phyloP scores from a whole-genome alignment of 1,140 invertebrate genomes.

The Cherax quadricarinatus region DNA sequence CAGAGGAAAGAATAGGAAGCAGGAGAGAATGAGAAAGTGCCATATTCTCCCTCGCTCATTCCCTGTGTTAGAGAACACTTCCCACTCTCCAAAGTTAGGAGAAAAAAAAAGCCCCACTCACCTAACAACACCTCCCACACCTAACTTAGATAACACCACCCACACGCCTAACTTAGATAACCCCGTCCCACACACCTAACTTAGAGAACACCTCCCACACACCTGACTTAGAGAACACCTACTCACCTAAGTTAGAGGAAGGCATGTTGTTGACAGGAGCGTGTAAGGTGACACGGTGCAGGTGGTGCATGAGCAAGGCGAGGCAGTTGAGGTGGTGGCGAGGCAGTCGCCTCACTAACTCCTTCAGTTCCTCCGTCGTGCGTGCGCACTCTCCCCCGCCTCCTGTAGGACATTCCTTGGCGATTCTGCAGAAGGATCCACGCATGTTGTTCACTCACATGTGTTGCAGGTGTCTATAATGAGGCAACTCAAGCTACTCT shows the following conservation, averaged over 20 bases:
- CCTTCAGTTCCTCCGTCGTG: conserved; percentile 76
- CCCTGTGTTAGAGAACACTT: too few species aligned
- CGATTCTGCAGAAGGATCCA: conserved; percentile 74
- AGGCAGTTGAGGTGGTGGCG: conserved; percentile 78
- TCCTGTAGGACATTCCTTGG: conserved; percentile 75
- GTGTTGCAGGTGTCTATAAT: too few species aligned
- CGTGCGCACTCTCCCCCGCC: conserved; percentile 44
- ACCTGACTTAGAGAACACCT: conserved; percentile 77
- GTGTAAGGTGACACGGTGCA: conserved; percentile 76
- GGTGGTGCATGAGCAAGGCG: conserved; percentile 79
- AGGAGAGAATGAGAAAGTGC: too few species aligned
- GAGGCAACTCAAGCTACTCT: too few species aligned
- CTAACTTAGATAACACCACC: too few species aligned
- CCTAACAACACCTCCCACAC: too few species aligned
- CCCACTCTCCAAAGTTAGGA: too few species aligned
- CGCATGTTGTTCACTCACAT: not conserved
- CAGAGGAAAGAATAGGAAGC: too few species aligned
- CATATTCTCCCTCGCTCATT: too few species aligned
- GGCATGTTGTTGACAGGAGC: conserved; percentile 81
- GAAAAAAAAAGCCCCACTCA: too few species aligned
- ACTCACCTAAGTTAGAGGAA: conserved; percentile 79
- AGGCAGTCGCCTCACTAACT: conserved; percentile 78
- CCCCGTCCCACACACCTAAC: too few species aligned
- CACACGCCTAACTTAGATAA: conserved; percentile 77
- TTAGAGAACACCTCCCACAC: too few species aligned